Evolutionary conservation across 2,888 invertebrate genomes (phyloP), one percentile per base, ranked within the genome.

Genomic region (Chloroclysta siterata): DNA sequence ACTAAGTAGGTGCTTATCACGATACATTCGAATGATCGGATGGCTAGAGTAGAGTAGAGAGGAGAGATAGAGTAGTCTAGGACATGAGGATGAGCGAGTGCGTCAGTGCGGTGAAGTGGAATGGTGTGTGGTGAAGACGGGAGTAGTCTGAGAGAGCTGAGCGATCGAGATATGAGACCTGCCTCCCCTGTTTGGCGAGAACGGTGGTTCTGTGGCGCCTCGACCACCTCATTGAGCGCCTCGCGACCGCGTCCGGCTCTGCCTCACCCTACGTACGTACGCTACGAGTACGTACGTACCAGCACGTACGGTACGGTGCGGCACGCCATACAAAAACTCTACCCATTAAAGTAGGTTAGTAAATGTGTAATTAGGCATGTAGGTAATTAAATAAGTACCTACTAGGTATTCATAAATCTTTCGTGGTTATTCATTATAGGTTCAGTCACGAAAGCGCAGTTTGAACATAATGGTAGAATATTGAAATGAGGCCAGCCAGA

Each of bases 381-480:
- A 50, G 60, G 48, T 51, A 51, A 11, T 41, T 50, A 50, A 14
- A 2, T 10, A 17, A 11, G 17, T 17, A 46, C 11, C 7, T 44
- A 15, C 44, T 46, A 22, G 2, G 1, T 22, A 46, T 48, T 44
- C 53, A 51, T 56, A 41, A 56, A 59, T 52, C 52, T 58, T 36
- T 48, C 59, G 50, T 55, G 28, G 47, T 17, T 60, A 51, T 59
- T 63, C 53, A 53, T 55, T 50, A 57, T 48, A 53, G 59, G 57
- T 58, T 53, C 44, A 41, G 60, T 66, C 68, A 68, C 66, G 70
- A 63, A 70, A 66, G 68, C 68, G 60, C 54, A 56, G 60, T 60
- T 70, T 57, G 62, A 63, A 48, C 39, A 17, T 48, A 66, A 60
- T 68, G 60, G 60, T 39, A 3, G 17, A 46, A 56, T 62, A 66